phyloP scores from a whole-genome alignment of 2,113 vertebrate species.

The Psittacara wagleri region DNA sequence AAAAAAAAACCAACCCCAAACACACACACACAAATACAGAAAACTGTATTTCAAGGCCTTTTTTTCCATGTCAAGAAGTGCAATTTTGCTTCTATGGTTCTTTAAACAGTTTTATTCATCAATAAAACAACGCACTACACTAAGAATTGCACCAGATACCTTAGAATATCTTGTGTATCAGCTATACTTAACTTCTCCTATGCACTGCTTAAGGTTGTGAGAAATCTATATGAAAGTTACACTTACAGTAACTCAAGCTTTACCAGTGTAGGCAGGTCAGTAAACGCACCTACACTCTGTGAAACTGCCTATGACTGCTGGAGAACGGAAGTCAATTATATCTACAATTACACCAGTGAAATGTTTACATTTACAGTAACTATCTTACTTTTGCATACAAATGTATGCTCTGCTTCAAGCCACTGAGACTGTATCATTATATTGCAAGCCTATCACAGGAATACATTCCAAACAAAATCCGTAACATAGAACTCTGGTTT shows the following conservation, averaged over 20 bases:
- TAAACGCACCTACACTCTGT: slow-evolving; percentile 15
- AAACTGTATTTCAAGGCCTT: neutral
- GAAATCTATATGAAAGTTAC: neutral
- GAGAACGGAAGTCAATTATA: slow-evolving; percentile 27
- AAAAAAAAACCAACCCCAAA: neutral
- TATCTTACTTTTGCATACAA: slow-evolving; percentile 2
- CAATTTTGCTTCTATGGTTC: neutral
- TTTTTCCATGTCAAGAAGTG: neutral
- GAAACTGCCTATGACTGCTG: neutral
- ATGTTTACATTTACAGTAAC: slow-evolving; percentile 25
- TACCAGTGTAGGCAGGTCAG: slow-evolving; percentile 27
- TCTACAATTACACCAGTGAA: slow-evolving; percentile 11
- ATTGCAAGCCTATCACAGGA: neutral
- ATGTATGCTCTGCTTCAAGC: neutral
- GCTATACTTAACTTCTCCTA: neutral
- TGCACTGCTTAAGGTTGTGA: neutral
- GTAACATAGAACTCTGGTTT: neutral
- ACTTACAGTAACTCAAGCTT: neutral
- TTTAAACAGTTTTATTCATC: neutral
- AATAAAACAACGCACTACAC: neutral
- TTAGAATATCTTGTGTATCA: neutral
- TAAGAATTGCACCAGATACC: neutral
- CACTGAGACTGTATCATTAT: neutral
- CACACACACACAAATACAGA: neutral
- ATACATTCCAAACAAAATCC: neutral